These are phyloP conservation scores for Harpalus rubripes DNA, from an alignment of 2,888 invertebrate genomes.

Conservation along the genomic window DNA sequence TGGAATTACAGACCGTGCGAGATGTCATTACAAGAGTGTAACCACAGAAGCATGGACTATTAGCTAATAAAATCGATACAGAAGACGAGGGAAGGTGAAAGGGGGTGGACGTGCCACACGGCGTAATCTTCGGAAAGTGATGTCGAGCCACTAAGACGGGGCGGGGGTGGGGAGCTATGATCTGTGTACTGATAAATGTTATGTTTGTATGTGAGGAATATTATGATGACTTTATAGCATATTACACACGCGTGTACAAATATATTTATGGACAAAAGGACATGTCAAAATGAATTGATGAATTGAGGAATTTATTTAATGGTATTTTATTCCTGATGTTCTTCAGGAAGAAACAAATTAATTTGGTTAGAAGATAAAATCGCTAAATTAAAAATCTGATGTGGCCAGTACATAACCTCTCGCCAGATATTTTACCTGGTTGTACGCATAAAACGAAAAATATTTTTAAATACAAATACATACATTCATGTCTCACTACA, in stretches of 20 bases:
- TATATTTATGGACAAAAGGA: not conserved
- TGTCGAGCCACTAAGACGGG: conserved; percentile 47
- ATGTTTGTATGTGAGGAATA: conserved; percentile 22
- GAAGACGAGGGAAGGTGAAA: conserved; percentile 18
- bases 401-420: too few species aligned
- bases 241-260: not conserved
- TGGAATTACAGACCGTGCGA: conserved; percentile 74
- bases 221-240: conserved; percentile 32
- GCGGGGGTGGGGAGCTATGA: conserved; percentile 15
- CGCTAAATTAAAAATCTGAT: too few species aligned
- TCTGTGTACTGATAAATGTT: conserved; percentile 51
- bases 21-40: conserved; percentile 77
- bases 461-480: too few species aligned
- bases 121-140: conserved; percentile 62
- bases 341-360: too few species aligned
- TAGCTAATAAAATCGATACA: conserved; percentile 77
- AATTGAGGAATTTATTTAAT: conserved; percentile 32
- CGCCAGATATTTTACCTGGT: too few species aligned
- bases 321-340: not conserved
- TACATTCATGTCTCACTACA: too few species aligned
- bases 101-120: not conserved
- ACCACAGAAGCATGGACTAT: conserved; percentile 75
- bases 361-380: too few species aligned
- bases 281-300: not conserved
- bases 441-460: too few species aligned